These are phyloP conservation scores for Zoanthus sansibaricus DNA, from an alignment of 92 coral and sea anemone species.

Conservation along the genomic window DNA sequence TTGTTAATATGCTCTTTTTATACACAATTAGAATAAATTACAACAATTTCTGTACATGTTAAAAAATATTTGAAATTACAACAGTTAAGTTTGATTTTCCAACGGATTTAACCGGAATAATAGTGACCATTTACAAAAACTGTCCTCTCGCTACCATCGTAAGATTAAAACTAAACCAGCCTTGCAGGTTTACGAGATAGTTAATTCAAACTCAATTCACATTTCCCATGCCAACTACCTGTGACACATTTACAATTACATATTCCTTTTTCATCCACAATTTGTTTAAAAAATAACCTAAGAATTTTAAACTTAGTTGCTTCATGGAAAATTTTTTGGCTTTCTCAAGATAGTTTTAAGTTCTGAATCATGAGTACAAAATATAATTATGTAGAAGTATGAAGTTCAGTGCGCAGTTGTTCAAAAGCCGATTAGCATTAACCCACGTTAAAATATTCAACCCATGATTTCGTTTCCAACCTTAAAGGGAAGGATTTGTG, in stretches of 20 bases:
- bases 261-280: not conserved
- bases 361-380: not conserved
- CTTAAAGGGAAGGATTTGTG: too few relatives aligned
- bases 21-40: constrained; percentile 32
- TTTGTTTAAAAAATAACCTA: not conserved
- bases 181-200: not conserved
- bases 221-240: not conserved
- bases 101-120: not conserved
- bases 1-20: not conserved
- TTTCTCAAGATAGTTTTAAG: not conserved
- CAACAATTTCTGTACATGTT: constrained; percentile 28
- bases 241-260: not conserved
- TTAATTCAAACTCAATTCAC: not conserved
- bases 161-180: not conserved
- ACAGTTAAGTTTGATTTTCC: not conserved
- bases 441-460: too few relatives aligned
- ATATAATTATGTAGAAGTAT: not conserved
- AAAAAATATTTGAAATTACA: constrained; percentile 7
- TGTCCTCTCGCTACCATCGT: not conserved
- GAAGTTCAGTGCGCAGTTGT: too few relatives aligned
- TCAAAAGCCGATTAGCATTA: too few relatives aligned
- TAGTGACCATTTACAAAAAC: not conserved
- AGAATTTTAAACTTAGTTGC: not conserved
- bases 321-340: not conserved
- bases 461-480: too few relatives aligned